Evolutionary conservation across 1,140 invertebrate species (phyloP), one percentile per base, ranked within the genome.

Genomic region (Leguminivora glycinivorella): DNA sequence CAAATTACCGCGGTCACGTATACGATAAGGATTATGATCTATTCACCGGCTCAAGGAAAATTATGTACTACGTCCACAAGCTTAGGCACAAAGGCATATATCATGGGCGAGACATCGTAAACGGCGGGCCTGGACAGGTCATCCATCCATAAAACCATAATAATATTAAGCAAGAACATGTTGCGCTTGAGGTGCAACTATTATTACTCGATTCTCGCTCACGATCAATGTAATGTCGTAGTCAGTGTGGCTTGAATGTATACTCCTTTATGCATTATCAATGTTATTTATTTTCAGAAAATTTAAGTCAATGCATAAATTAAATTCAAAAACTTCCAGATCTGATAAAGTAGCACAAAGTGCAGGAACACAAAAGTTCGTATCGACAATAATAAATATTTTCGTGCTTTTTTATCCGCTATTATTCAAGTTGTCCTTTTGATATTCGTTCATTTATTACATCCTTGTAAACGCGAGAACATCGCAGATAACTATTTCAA

Each of bases 71-170:
- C 25, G 58, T 63, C 25, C 19, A 63, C n/a, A 63, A 29, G 58
- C 58, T 14, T n/a, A n/a, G n/a, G n/a, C n/a, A n/a, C n/a, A n/a
- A n/a, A n/a, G 26, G 22, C 26, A 63, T 63, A 63, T 29, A 63
- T 63, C 58, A 63, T 63, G 58, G 1, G 31, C 58, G 9, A 63
- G 58, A 31, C 26, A 63, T 29, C 58, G 26, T 63, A 63, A 63
- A 63, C 26, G 58, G 58, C 58, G 17, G 58, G 25, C 19, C n/a
- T 14, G 58, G 58, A 63, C 58, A 63, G 58, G 58, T 63, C 58
- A 63, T 63, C 58, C 58, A 63, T 63, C 58, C 58, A 63, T 63
- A 63, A 63, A 63, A 63, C 58, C 17, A 63, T 63, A 63, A 63
- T 63, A 29, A 63, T 29, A 31, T 29, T 63, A 63, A 29, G n/a